These are phyloP conservation scores for Megamerina dolium DNA, from an alignment of 2,888 invertebrate species.

Conservation along the genomic window DNA sequence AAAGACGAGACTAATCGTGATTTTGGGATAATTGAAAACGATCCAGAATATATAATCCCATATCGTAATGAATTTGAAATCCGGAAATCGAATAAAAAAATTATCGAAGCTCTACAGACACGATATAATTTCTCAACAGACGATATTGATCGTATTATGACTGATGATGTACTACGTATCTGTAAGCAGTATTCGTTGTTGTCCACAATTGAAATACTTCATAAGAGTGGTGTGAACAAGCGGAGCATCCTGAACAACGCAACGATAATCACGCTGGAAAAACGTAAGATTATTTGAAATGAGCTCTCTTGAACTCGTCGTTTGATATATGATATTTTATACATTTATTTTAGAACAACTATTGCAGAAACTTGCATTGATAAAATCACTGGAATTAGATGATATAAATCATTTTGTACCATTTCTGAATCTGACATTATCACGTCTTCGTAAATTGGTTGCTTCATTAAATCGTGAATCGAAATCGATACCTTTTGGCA, in stretches of 20 bases:
- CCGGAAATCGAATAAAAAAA: conserved; percentile 9
- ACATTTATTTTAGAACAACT: conserved; percentile 27
- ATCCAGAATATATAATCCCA: conserved; percentile 34
- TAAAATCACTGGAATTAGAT: conserved; percentile 46
- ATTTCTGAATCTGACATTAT: conserved; percentile 50
- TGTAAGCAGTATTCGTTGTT: conserved; percentile 24
- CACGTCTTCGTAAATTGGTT: conserved; percentile 34
- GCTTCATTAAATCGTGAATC: conserved; percentile 44
- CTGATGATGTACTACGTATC: conserved; percentile 31
- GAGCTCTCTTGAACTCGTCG: neutral
- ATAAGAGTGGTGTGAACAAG: conserved; percentile 32
- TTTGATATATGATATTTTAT: neutral
- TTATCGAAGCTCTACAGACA: conserved; percentile 26
- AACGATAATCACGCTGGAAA: conserved; percentile 39
- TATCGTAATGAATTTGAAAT: conserved; percentile 31
- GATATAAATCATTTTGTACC: conserved; percentile 53
- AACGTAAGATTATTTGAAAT: conserved; percentile 26
- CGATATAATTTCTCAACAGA: conserved; percentile 26
- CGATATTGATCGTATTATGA: conserved; percentile 30
- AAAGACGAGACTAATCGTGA: neutral
- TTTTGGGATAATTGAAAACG: conserved; percentile 20
- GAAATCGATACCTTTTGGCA: conserved; percentile 47
- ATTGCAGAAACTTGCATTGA: conserved; percentile 44
- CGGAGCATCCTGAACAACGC: conserved; percentile 40
- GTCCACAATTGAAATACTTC: conserved; percentile 27